phyloP scores from a whole-genome alignment of 2,888 invertebrate species.

The Heliconius cydno region DNA sequence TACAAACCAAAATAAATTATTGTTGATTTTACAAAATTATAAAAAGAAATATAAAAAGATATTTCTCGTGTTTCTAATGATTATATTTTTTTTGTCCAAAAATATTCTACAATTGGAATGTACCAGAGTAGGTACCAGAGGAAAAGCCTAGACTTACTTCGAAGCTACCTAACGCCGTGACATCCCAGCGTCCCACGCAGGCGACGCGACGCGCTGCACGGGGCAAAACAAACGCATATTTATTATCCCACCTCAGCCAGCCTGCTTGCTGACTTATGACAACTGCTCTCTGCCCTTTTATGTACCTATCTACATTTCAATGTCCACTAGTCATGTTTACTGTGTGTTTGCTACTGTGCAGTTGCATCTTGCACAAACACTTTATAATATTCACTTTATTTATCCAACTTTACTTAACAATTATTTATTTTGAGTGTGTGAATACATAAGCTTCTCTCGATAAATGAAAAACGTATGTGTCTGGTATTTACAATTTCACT shows the following conservation, averaged over 20 bases:
- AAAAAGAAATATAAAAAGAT: too few species aligned
- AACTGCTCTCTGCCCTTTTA: slow-evolving; percentile 57
- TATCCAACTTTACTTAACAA: slow-evolving; percentile 30
- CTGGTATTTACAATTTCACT: too few species aligned
- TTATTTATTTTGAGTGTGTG: neutral
- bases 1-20: too few species aligned
- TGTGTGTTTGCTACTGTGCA: slow-evolving; percentile 41
- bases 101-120: neutral
- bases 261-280: slow-evolving; percentile 65
- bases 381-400: slow-evolving; percentile 30
- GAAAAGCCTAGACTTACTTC: slow-evolving; percentile 55
- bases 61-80: too few species aligned
- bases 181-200: slow-evolving; percentile 58
- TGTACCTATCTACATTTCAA: slow-evolving; percentile 53
- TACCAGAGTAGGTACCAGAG: neutral
- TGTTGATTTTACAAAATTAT: too few species aligned
- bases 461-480: neutral
- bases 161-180: slow-evolving; percentile 46
- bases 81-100: neutral
- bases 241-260: slow-evolving; percentile 60
- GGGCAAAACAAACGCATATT: slow-evolving; percentile 58
- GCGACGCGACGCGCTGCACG: slow-evolving; percentile 50
- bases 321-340: slow-evolving; percentile 45
- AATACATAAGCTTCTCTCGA: neutral
- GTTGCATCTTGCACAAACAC: slow-evolving; percentile 16